Base-by-base conservation (phyloP, 2,888 invertebrate genomes). In the Cancer borealis region DNA sequence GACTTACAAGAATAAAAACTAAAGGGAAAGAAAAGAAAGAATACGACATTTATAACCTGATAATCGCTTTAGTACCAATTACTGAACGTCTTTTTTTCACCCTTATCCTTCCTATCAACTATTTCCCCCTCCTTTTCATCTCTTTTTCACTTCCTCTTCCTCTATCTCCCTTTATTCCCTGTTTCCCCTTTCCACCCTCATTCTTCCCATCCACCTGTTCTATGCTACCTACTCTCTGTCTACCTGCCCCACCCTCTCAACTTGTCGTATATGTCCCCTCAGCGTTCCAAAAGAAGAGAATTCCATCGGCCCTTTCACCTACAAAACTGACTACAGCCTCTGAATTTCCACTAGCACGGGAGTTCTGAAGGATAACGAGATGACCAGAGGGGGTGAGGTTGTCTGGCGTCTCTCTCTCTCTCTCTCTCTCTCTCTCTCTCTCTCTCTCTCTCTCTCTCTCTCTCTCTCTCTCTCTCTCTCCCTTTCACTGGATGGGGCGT, bases 391-490 rank as follows among this genome's bases (percentile, higher is more conserved):
- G 54, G 54, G 54, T 17, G 54, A 54, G 66, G 66, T n/a, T n/a
- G 66, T 66, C n/a, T 66, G 66, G 66, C 66, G 66, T n/a, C 66
- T n/a, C n/a, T 66, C 66, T 66, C 66, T 66, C 66, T 66, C 66
- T 66, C 66, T 66, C 66, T 66, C 66, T 66, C 79, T 79, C 79
- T 79, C 79, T 79, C 79, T 79, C 79, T 79, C 79, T 79, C 79
- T 79, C 79, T 79, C 79, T 79, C 79, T 79, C 79, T 79, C 79
- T 30, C 79, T 79, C 66, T 66, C 66, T 66, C 66, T 66, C 66
- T 79, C 79, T 79, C 79, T 30, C 79, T 79, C 79, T 79, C 79
- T 79, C 79, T 79, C 79, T 79, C 79, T 79, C 79, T 5, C 79
- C 21, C 30, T 79, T 79, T 79, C 79, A 79, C 79, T 79, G 79